A percentile compares a stretch with the other conserved stretches of the same genome.
Evolutionary conservation across 2,888 invertebrate genomes (phyloP).

Genomic region (Timema cristinae): DNA sequence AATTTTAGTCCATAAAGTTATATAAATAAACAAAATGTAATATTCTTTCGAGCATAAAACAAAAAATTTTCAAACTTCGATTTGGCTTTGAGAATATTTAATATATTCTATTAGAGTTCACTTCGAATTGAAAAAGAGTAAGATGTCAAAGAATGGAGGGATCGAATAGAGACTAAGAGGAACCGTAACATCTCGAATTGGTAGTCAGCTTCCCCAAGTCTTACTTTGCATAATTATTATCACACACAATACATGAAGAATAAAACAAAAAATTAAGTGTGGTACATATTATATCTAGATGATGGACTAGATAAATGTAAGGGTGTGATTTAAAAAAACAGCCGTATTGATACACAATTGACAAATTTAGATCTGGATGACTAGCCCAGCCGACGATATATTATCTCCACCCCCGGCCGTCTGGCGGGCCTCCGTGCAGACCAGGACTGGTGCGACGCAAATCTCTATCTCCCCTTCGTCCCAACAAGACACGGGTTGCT

Average conservation of each 20-base stretch:
- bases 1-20: no score
- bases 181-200: background rate
- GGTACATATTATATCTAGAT: background rate
- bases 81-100: no score
- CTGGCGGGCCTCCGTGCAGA: constrained; percentile 74
- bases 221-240: background rate
- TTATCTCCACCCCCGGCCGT: constrained; percentile 87
- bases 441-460: constrained; percentile 78
- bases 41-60: no score
- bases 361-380: constrained; percentile 42
- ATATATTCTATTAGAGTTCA: no score
- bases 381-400: constrained; percentile 82
- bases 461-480: constrained; percentile 61
- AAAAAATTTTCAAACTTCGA: no score
- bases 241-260: background rate
- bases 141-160: no score
- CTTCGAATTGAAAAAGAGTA: no score
- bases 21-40: no score
- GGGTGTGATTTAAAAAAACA: no score
- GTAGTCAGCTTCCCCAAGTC: background rate
- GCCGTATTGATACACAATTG: no score
- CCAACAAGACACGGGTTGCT: constrained; percentile 80
- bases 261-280: background rate
- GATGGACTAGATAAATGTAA: no score
- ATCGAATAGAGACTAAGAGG: no score